Percentiles rank a stretch among this genome's conserved stretches.
Evolutionary conservation across 35 echinoderm and acorn worm genomes (phyloP).

Genomic region (Acanthaster planci): DNA sequence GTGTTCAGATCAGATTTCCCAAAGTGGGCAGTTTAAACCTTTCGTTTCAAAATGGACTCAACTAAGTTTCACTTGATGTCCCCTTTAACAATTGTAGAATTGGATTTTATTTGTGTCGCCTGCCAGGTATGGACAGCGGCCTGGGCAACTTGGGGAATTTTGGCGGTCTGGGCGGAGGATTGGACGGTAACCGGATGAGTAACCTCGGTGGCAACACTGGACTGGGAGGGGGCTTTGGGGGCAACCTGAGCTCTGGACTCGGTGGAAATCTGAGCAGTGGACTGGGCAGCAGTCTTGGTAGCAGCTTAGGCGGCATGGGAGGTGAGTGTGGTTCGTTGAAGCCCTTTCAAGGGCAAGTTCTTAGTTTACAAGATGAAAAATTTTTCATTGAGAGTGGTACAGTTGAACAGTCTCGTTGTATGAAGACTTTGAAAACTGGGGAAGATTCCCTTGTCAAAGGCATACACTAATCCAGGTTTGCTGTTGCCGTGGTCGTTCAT

Average conservation of each 20-base stretch:
- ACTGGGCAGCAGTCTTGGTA: slow-evolving; percentile 19
- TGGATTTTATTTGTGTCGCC: too few species aligned
- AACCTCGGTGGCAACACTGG: slow-evolving; percentile 25
- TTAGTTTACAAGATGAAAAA: too few species aligned
- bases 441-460: too few species aligned
- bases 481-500: too few species aligned
- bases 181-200: slow-evolving; percentile 29
- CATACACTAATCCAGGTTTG: too few species aligned
- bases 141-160: slow-evolving; percentile 61
- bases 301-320: slow-evolving; percentile 21
- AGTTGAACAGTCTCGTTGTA: too few species aligned
- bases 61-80: too few species aligned
- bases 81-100: too few species aligned
- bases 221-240: slow-evolving; percentile 29
- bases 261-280: slow-evolving; percentile 11
- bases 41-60: too few species aligned
- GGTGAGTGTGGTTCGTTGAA: neutral
- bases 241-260: slow-evolving; percentile 27
- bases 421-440: too few species aligned
- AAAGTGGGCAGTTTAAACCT: slow-evolving; percentile 47
- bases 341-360: neutral
- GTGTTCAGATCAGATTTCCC: too few species aligned
- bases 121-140: neutral
- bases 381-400: too few species aligned
- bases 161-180: slow-evolving; percentile 42